phyloP scores from a whole-genome alignment of 2,113 vertebrate species.

The Dasyornis broadbenti region DNA sequence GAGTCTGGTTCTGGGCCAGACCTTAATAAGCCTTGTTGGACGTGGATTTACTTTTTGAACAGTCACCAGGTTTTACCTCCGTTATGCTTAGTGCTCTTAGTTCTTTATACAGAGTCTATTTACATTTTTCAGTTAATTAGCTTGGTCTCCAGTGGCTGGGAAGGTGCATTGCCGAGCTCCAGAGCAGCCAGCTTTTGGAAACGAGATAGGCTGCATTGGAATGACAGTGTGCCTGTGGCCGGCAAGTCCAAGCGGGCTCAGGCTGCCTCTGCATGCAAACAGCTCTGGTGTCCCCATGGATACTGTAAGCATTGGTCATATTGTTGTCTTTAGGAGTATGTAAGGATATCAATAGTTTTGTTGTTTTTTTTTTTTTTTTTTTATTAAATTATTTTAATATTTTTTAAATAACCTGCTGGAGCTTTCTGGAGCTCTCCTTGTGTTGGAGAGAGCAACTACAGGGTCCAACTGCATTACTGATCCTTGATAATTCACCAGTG shows the following conservation, averaged over 20 bases:
- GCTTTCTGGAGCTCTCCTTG: background rate
- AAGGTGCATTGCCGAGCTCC: background rate
- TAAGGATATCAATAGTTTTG: background rate
- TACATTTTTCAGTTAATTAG: background rate
- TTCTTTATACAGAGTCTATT: background rate
- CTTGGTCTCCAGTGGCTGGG: background rate
- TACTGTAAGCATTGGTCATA: background rate
- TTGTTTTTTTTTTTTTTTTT: background rate
- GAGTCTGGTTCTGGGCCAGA: background rate
- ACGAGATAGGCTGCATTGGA: fast-evolving
- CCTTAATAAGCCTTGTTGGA: background rate
- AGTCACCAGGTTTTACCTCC: background rate
- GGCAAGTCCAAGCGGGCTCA: fast-evolving
- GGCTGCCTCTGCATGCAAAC: background rate
- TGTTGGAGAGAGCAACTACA: background rate
- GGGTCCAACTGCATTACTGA: background rate
- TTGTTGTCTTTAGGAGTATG: background rate
- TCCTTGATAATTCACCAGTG: background rate
- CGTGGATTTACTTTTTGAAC: background rate
- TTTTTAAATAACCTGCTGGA: background rate
- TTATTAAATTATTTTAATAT: fast-evolving
- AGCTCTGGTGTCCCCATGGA: background rate
- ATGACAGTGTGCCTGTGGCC: background rate
- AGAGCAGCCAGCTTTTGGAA: background rate
- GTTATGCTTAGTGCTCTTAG: background rate